Evolutionary conservation across 2,113 vertebrate species (phyloP), one percentile per base, ranked within the genome.

Genomic region (Archocentrus centrarchus): DNA sequence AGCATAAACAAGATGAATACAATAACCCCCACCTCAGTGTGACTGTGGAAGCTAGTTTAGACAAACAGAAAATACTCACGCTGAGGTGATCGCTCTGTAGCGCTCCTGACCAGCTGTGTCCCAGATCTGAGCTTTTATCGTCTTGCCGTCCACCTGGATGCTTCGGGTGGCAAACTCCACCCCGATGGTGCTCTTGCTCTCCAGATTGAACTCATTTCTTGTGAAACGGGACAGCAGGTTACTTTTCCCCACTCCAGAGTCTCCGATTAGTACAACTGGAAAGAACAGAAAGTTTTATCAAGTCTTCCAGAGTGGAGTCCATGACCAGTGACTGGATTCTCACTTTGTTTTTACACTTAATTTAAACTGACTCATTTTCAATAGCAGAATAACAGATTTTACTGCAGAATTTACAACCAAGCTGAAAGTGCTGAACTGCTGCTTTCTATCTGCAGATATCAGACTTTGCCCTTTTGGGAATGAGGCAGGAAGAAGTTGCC

Each of bases 141-240:
- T 99, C 96, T 99, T 99, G 84, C 97, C 97, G 10, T 99, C 98
- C 93, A 99, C 98, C 93, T 99, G 98, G 94, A 99, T 98, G 95
- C 98, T 99, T 83, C 98, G 96, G 82, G 98, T 99, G 82, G 98
- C 98, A 2, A 99, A 99, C 90, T 99, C 98, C 94, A 99, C 98
- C 0, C 98, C 98, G 1, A 99, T 99, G 95, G 98, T 99, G 94
- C 98, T 99, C 95, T 99, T 99, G 91, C 98, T 99, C 95, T 99
- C 98, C 96, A 99, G 94, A 91, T 99, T 99, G 94, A 99, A 99
- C 92, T 99, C 98, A 91, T 99, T 99, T 82, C 98, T 97, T 37
- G 98, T 99, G 94, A 99, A 99, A 75, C 98, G 97, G 11, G 98
- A 99, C 85, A 99, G 96, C 41, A 99, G 96, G 89, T 99, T 99